Conservation (phyloP, 2,113 vertebrate genomes). For the Cnemophilus loriae region DNA sequence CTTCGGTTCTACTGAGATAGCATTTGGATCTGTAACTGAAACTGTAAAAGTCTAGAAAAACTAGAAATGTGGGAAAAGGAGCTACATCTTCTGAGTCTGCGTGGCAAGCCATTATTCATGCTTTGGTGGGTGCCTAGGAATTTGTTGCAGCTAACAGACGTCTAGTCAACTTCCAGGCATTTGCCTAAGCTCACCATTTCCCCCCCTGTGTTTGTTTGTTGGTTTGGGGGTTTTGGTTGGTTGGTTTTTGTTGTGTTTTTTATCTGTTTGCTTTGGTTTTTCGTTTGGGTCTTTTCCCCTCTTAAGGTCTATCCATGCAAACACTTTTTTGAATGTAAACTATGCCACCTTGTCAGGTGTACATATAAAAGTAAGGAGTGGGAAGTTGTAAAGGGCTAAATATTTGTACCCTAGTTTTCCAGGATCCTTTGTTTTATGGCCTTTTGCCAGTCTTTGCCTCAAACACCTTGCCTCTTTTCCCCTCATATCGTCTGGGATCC, state of each 20-base stretch:
- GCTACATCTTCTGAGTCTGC: neutral
- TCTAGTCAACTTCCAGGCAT: neutral
- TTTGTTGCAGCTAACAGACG: neutral
- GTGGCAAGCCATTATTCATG: neutral
- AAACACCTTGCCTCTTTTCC: neutral
- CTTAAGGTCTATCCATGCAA: neutral
- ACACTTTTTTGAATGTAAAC: neutral
- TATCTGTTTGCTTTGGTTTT: neutral
- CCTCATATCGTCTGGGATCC: neutral
- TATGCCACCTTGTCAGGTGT: neutral
- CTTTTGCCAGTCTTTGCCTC: neutral
- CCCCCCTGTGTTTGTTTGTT: neutral
- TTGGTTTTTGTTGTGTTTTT: neutral
- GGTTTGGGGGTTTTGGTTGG: neutral
- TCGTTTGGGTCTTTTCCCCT: accelerated
- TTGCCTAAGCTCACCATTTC: neutral
- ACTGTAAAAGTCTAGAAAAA: neutral
- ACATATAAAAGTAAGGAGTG: neutral
- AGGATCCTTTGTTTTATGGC: neutral
- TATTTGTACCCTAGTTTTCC: neutral
- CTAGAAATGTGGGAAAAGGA: neutral
- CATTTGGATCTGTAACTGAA: neutral
- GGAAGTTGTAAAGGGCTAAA: neutral
- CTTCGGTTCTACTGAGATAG: neutral
- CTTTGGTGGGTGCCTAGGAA: neutral